Evolutionary conservation across 2,797 vertebrate genomes (phyloP).

Genomic region (Distichodus sexfasciatus): DNA sequence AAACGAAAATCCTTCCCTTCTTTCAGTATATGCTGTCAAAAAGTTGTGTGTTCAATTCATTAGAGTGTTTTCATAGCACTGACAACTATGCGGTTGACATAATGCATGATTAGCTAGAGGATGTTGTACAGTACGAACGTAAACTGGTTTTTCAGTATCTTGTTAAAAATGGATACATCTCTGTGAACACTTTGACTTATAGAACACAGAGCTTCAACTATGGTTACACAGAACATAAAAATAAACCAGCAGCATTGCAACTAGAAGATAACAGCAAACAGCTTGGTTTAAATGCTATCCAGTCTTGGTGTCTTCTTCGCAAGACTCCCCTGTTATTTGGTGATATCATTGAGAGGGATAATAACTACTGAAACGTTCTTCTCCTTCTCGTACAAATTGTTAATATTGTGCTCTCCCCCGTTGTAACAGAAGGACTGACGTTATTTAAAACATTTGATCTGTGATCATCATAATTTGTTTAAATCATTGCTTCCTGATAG

Average conservation of each 20-base stretch:
- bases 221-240: constrained; percentile 11
- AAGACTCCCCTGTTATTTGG: constrained; percentile 20
- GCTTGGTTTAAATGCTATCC: constrained; percentile 3
- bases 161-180: constrained; percentile 8
- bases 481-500: background rate
- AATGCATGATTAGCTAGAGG: constrained; percentile 18
- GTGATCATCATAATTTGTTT: constrained; percentile 4
- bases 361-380: constrained; percentile 8
- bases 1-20: constrained; percentile 26
- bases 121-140: constrained; percentile 14
- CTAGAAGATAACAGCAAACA: background rate
- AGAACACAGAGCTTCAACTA: constrained; percentile 17
- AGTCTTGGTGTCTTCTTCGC: constrained; percentile 13
- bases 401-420: constrained; percentile 17
- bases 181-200: constrained; percentile 1
- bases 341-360: background rate
- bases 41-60: constrained; percentile 34
- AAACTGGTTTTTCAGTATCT: constrained; percentile 39
- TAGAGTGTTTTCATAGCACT: constrained; percentile 33
- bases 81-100: constrained; percentile 38
- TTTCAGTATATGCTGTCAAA: constrained; percentile 30
- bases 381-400: constrained; percentile 14
- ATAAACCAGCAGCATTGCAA: background rate
- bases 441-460: constrained; percentile 1
- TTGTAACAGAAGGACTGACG: constrained; percentile 10